These are phyloP conservation scores for Amblyteles armatorius DNA, from an alignment of 2,888 invertebrate species.

Conservation along the genomic window DNA sequence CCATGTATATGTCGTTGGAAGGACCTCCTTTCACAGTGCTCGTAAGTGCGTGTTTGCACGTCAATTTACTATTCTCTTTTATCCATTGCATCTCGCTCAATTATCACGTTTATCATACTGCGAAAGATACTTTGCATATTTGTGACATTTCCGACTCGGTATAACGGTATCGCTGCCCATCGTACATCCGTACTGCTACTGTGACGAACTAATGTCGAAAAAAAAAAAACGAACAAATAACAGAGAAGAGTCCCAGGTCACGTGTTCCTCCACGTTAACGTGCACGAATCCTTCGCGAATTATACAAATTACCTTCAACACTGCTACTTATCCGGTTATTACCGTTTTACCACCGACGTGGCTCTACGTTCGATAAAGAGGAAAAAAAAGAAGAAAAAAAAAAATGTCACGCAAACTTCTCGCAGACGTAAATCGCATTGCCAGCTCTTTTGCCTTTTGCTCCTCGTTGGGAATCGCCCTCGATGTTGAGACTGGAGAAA, in stretches of 20 bases:
- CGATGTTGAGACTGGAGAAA: conserved; percentile 32
- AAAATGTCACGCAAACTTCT: conserved; percentile 26
- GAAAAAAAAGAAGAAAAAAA: background rate
- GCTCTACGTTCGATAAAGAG: background rate
- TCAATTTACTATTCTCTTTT: background rate
- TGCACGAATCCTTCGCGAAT: background rate
- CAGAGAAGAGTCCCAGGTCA: background rate
- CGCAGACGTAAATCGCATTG: conserved; percentile 19
- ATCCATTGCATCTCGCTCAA: conserved; percentile 39
- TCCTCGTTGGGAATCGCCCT: conserved; percentile 23
- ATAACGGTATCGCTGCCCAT: background rate
- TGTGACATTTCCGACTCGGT: conserved; percentile 27
- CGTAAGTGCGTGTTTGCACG: background rate
- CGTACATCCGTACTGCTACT: background rate
- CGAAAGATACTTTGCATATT: conserved; percentile 45
- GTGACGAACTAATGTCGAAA: background rate
- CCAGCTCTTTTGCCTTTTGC: background rate
- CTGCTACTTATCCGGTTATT: conserved; percentile 12
- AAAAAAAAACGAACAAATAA: background rate
- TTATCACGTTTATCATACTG: conserved; percentile 43
- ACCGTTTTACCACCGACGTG: conserved; percentile 27
- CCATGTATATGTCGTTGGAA: background rate
- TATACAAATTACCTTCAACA: conserved; percentile 15
- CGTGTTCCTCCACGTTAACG: background rate
- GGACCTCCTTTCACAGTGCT: background rate